A percentile compares a stretch with the other conserved stretches of the same genome.
These are phyloP conservation scores for Cephus spinipes DNA, from an alignment of 2,888 invertebrate genomes.

Conservation along the genomic window DNA sequence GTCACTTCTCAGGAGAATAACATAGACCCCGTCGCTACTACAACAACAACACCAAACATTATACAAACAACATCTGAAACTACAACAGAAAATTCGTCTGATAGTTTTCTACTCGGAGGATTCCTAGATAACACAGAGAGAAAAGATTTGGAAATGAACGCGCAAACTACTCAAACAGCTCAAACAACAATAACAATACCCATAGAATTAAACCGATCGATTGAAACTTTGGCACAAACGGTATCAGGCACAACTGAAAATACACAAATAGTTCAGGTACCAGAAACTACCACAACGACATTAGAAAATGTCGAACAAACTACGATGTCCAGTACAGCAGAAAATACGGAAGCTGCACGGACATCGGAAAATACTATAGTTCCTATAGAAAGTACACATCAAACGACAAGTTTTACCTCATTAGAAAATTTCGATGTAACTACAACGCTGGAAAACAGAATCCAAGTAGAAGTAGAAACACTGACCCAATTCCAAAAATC, in stretches of 20 bases:
- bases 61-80: conserved; percentile 7
- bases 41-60: background rate
- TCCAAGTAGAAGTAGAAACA: conserved; percentile 3
- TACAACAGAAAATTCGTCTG: conserved; percentile 17
- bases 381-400: background rate
- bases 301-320: conserved; percentile 1
- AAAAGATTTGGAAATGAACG: conserved; percentile 22
- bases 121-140: conserved; percentile 45
- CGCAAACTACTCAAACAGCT: conserved; percentile 8
- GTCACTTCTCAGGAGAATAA: background rate
- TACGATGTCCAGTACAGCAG: background rate
- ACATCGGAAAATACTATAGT: conserved; percentile 10
- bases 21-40: background rate
- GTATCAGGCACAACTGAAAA: background rate
- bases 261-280: conserved; percentile 2
- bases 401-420: background rate
- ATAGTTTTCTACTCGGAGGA: conserved; percentile 40
- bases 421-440: background rate
- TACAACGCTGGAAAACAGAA: background rate
- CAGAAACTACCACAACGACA: background rate
- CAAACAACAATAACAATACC: conserved; percentile 19
- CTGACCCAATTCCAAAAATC: background rate
- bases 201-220: conserved; percentile 7
- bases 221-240: background rate
- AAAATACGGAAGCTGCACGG: conserved; percentile 26